These are phyloP conservation scores for Apotomis betuletana DNA, from an alignment of 2,888 invertebrate genomes.

Conservation along the genomic window DNA sequence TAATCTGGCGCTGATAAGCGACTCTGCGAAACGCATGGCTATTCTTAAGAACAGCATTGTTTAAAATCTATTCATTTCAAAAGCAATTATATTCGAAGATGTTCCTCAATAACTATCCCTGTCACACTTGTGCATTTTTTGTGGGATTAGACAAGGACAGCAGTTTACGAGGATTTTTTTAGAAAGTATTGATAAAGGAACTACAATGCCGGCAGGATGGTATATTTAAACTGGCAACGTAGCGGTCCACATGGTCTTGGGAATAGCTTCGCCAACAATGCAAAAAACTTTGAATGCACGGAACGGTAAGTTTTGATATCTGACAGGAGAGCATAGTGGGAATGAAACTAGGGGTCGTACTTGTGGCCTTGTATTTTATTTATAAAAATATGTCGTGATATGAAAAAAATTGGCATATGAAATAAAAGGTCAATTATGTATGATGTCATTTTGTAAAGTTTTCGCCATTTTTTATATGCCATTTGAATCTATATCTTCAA, in stretches of 20 bases:
- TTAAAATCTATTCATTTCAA: conserved; percentile 68
- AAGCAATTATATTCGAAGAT: conserved; percentile 72
- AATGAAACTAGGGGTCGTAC: neutral
- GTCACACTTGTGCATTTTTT: conserved; percentile 50
- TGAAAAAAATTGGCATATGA: no score
- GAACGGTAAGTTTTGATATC: conserved; percentile 61
- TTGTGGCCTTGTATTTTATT: no score
- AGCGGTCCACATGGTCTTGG: conserved; percentile 82
- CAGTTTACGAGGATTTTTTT: conserved; percentile 66
- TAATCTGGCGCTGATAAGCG: conserved; percentile 45
- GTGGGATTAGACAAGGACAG: conserved; percentile 61
- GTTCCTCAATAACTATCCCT: conserved; percentile 56
- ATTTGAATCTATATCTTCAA: no score
- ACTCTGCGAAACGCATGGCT: conserved; percentile 26
- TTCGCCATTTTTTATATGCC: no score
- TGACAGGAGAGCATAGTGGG: conserved; percentile 12
- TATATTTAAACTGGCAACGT: conserved; percentile 82
- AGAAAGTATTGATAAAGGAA: conserved; percentile 74
- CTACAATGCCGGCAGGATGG: conserved; percentile 81
- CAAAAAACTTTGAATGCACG: conserved; percentile 68
- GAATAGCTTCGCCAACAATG: conserved; percentile 79
- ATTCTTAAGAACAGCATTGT: conserved; percentile 40
- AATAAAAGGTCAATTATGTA: no score
- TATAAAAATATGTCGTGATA: no score
- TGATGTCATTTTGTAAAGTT: no score